These are phyloP conservation scores for Helostoma temminkii DNA, from an alignment of 2,797 vertebrate species.

Conservation along the genomic window DNA sequence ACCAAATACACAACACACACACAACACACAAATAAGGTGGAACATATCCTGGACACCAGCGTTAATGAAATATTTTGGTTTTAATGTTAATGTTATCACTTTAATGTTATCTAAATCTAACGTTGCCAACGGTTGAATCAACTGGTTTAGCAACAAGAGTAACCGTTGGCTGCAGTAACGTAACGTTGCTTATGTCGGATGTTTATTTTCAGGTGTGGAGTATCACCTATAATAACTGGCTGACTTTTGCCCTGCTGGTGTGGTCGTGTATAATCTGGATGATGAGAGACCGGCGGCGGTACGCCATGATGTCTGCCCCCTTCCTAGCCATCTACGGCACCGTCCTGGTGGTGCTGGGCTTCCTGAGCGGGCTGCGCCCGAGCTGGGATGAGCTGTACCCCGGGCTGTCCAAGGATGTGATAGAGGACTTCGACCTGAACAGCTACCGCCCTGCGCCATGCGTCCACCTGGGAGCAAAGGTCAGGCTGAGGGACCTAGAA, in stretches of 20 bases:
- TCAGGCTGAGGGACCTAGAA: constrained; percentile 4
- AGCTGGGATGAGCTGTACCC: constrained; percentile 84
- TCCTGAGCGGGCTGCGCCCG: constrained; percentile 82
- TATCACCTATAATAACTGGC: constrained; percentile 85
- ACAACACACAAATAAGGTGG: no score
- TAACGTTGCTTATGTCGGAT: not conserved
- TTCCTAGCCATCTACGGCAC: constrained; percentile 87
- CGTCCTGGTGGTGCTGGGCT: constrained; percentile 83
- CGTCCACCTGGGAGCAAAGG: constrained; percentile 83
- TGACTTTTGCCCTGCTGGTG: constrained; percentile 83
- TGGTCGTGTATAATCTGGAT: constrained; percentile 88
- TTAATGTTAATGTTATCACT: no score
- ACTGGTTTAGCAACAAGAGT: no score
- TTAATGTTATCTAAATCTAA: no score
- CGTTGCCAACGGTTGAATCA: no score
- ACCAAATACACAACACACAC: no score
- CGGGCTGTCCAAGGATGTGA: constrained; percentile 71
- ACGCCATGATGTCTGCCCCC: constrained; percentile 88
- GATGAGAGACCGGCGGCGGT: constrained; percentile 81
- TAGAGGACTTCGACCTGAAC: constrained; percentile 86
- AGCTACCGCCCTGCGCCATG: constrained; percentile 79
- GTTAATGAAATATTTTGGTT: no score
- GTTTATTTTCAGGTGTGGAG: constrained; percentile 80
- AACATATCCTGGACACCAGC: no score
- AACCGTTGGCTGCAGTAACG: no score